phyloP scores from a whole-genome alignment of 2,888 invertebrate genomes.

The Mantis religiosa region DNA sequence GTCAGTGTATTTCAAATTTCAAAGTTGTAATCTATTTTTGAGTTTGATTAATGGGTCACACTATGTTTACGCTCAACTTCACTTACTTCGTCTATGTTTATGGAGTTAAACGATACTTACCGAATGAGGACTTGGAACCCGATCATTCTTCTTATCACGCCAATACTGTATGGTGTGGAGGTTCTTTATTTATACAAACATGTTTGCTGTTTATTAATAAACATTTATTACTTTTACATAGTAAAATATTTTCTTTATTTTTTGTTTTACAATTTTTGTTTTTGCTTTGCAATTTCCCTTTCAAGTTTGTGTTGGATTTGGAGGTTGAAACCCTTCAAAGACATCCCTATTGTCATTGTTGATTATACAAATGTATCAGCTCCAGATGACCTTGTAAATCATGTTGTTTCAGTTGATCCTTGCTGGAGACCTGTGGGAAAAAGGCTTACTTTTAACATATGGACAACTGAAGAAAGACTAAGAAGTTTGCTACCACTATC shows the following conservation, averaged over 20 bases:
- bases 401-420: constrained; percentile 48
- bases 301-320: background rate
- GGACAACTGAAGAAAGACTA: constrained; percentile 52
- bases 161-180: no score
- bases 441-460: constrained; percentile 72
- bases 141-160: no score
- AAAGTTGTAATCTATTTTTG: no score
- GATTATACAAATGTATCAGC: background rate
- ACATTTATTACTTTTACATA: background rate
- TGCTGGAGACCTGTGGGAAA: constrained; percentile 75
- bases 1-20: no score
- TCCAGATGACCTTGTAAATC: background rate
- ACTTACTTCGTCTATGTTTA: no score
- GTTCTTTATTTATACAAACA: no score
- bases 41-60: no score
- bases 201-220: background rate
- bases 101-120: no score
- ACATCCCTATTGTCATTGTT: background rate
- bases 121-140: no score
- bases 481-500: constrained; percentile 13
- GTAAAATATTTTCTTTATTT: background rate
- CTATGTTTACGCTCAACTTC: no score
- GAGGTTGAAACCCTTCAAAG: background rate
- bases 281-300: background rate
- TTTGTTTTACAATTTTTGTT: background rate